Conservation (phyloP, 2,888 invertebrate species). For the Acleris sparsana region DNA sequence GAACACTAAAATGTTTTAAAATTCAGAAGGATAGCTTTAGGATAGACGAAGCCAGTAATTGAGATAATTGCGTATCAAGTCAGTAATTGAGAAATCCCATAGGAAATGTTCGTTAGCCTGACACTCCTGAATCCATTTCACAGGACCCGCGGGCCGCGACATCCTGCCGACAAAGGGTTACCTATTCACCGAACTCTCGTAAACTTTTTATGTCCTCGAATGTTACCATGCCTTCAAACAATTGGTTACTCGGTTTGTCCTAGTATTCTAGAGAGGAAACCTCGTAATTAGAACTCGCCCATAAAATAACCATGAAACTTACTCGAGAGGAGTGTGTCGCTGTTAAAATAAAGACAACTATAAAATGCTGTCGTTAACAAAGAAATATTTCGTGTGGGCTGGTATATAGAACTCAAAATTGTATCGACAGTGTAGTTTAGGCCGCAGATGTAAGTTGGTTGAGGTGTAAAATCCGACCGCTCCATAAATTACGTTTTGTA, state of each 20-base stretch:
- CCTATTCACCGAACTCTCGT: constrained; percentile 35
- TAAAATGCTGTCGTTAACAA: constrained; percentile 28
- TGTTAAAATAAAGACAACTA: constrained; percentile 54
- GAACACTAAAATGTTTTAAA: no score
- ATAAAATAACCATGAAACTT: constrained; percentile 81
- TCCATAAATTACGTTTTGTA: constrained; percentile 76
- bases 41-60: no score
- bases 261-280: constrained; percentile 72
- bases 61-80: no score
- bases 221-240: constrained; percentile 34
- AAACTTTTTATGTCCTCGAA: constrained; percentile 26
- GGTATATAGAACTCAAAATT: constrained; percentile 44
- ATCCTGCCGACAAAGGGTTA: constrained; percentile 34
- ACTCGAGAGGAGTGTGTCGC: constrained; percentile 67
- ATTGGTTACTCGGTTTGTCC: constrained; percentile 59
- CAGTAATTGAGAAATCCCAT: no score
- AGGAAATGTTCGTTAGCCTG: not conserved
- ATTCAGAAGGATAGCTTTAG: no score
- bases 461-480: constrained; percentile 56
- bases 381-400: constrained; percentile 28
- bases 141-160: not conserved
- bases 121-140: constrained; percentile 3
- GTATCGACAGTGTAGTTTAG: constrained; percentile 30
- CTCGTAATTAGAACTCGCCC: constrained; percentile 76
- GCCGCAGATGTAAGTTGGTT: constrained; percentile 40